phyloP scores from a whole-genome alignment of 2,113 vertebrate genomes.

The Alaudala cheleensis region DNA sequence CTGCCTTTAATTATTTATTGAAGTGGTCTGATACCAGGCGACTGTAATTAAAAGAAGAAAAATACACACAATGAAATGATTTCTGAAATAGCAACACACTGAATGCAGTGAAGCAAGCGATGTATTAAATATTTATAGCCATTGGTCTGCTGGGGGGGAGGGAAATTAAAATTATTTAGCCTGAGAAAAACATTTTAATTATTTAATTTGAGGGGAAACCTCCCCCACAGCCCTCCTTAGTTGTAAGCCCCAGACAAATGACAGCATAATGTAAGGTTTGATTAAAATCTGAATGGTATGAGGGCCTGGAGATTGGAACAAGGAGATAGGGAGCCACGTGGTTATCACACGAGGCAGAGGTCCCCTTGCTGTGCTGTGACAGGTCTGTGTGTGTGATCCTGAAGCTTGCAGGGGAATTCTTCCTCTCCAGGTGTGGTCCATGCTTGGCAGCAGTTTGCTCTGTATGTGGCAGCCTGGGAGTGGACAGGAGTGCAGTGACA shows the following conservation, averaged over 20 bases:
- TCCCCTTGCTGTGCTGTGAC: background rate
- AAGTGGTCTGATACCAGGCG: background rate
- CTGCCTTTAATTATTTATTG: slow-evolving; percentile 57
- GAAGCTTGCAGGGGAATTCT: background rate
- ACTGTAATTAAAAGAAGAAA: slow-evolving; percentile 68
- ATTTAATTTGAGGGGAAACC: slow-evolving; percentile 53
- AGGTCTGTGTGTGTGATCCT: background rate
- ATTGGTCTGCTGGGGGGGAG: background rate
- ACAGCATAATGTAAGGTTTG: slow-evolving; percentile 9
- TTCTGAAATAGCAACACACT: slow-evolving; percentile 3
- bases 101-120: slow-evolving; percentile 8
- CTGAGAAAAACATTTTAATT: slow-evolving; percentile 58
- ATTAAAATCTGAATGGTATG: slow-evolving; percentile 15
- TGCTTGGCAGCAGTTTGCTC: background rate
- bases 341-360: background rate
- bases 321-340: background rate
- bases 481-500: background rate
- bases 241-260: background rate
- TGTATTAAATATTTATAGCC: slow-evolving; percentile 45
- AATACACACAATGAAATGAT: slow-evolving; percentile 51
- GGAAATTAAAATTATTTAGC: slow-evolving; percentile 3
- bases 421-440: background rate
- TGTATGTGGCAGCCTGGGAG: background rate
- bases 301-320: background rate
- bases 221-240: slow-evolving; percentile 13